phyloP scores from a whole-genome alignment of 2,113 vertebrate genomes.

The Fulmarus glacialis region DNA sequence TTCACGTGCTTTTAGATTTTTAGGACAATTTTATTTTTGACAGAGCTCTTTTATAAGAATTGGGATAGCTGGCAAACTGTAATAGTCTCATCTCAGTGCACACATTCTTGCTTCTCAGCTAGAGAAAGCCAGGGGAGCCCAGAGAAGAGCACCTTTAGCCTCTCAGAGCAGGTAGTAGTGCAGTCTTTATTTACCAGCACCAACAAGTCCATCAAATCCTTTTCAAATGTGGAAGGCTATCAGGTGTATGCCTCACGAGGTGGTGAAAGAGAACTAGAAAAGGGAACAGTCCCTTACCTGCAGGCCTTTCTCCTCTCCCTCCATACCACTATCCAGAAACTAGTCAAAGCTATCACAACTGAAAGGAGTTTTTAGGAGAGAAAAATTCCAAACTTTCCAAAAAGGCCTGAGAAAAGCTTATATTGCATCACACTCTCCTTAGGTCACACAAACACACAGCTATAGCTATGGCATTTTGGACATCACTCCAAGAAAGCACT shows the following conservation, averaged over 20 bases:
- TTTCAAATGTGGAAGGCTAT: neutral
- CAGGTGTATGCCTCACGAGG: neutral
- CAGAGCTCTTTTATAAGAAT: rapidly evolving
- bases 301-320: neutral
- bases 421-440: neutral
- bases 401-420: neutral
- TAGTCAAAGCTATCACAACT: neutral
- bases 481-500: neutral
- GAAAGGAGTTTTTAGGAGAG: neutral
- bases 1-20: neutral
- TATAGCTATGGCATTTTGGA: neutral
- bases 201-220: neutral
- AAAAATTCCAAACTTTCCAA: neutral
- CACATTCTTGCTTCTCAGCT: neutral
- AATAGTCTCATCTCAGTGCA: neutral
- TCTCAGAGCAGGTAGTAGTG: neutral
- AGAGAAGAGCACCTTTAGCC: neutral
- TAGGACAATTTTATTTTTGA: neutral
- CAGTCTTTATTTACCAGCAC: neutral
- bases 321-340: neutral
- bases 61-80: neutral
- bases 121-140: neutral
- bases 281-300: neutral
- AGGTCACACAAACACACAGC: neutral
- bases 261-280: neutral